These are phyloP conservation scores for Cydia pomonella DNA, from an alignment of 1,140 invertebrate species.

Conservation along the genomic window DNA sequence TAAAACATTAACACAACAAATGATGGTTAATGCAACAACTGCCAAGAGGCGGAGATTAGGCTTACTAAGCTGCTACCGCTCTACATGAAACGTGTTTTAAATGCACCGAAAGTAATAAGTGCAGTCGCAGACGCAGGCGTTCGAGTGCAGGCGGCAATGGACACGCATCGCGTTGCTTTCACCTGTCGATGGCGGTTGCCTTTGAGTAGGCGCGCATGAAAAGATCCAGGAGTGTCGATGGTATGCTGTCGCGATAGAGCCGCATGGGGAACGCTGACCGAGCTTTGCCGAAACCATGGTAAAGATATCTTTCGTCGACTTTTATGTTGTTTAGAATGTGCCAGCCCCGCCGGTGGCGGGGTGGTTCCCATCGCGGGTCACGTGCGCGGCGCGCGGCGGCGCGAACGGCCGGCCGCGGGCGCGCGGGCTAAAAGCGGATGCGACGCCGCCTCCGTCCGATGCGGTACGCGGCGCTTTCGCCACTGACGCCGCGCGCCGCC, in stretches of 20 bases:
- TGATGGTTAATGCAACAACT: background rate
- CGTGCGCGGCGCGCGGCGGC: constrained; percentile 50
- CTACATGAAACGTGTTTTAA: background rate
- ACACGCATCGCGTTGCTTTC: constrained; percentile 46
- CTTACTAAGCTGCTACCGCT: background rate
- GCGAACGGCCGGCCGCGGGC: constrained; percentile 42
- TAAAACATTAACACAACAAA: background rate
- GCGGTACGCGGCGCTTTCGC: constrained; percentile 63
- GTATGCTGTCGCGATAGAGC: constrained; percentile 91
- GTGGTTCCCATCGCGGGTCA: constrained; percentile 76
- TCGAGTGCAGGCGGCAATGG: background rate
- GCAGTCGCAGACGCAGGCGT: constrained; percentile 1
- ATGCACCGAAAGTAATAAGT: constrained; percentile 7
- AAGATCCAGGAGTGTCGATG: constrained; percentile 92
- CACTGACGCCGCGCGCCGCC: constrained; percentile 57
- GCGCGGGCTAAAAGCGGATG: constrained; percentile 39
- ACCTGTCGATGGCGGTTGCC: constrained; percentile 70
- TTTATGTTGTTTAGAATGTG: constrained; percentile 81
- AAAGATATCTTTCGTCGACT: constrained; percentile 91
- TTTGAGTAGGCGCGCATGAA: constrained; percentile 85
- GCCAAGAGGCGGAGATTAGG: background rate
- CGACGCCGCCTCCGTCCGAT: constrained; percentile 60
- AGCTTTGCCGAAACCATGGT: constrained; percentile 92
- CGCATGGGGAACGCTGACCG: constrained; percentile 85
- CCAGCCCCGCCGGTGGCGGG: constrained; percentile 74